Conservation (phyloP, 1,140 invertebrate species). For the Coelopa frigida region DNA sequence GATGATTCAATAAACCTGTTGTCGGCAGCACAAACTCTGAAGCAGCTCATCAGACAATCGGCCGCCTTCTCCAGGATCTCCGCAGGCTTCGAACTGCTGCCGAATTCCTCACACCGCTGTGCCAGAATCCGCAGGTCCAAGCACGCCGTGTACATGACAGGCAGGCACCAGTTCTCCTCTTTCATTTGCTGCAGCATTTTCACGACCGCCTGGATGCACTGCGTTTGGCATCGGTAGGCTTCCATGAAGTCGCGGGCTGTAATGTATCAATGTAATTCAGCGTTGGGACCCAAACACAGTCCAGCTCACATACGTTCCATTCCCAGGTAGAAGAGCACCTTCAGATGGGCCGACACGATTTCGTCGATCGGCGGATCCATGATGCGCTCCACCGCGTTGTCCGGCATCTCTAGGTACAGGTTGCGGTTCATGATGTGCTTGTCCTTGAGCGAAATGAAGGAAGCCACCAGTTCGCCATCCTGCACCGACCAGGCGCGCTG, state of each 20-base stretch:
- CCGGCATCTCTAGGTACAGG: slow-evolving; percentile 61
- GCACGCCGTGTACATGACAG: slow-evolving; percentile 82
- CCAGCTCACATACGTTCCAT: slow-evolving; percentile 45
- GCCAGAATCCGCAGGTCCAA: slow-evolving; percentile 82
- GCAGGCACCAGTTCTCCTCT: slow-evolving; percentile 94
- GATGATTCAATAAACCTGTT: too few species aligned
- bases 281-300: too few species aligned
- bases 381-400: slow-evolving; percentile 61
- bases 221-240: slow-evolving; percentile 72
- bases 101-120: slow-evolving; percentile 61
- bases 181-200: slow-evolving; percentile 82
- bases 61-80: slow-evolving; percentile 89
- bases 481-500: slow-evolving; percentile 26
- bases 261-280: slow-evolving; percentile 26
- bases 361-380: slow-evolving; percentile 71
- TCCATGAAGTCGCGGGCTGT: slow-evolving; percentile 60
- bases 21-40: slow-evolving; percentile 92
- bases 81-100: slow-evolving; percentile 51
- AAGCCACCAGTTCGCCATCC: slow-evolving; percentile 46
- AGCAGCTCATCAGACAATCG: slow-evolving; percentile 88
- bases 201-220: slow-evolving; percentile 69
- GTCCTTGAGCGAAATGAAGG: slow-evolving; percentile 68
- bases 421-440: slow-evolving; percentile 64
- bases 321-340: slow-evolving; percentile 43
- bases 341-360: slow-evolving; percentile 71